Conservation (phyloP, 2,113 vertebrate genomes). For the Calypte anna region DNA sequence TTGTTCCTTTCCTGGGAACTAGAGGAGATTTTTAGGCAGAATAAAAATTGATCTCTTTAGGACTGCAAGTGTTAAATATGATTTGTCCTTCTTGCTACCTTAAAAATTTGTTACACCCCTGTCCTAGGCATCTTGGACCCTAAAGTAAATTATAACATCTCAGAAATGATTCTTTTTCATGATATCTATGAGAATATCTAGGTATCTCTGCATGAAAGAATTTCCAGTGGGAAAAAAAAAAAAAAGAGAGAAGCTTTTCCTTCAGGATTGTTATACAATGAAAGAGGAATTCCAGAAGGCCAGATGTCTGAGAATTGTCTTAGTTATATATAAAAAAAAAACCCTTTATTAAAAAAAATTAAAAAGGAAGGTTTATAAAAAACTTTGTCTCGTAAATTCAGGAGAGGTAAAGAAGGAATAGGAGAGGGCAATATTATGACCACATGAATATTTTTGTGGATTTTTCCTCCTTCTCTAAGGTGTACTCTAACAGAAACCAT, state of each 20-base stretch:
- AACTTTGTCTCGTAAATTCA: background rate
- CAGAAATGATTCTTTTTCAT: background rate
- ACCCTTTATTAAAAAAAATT: no score
- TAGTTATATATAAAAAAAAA: background rate
- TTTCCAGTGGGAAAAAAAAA: background rate
- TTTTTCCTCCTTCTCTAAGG: background rate
- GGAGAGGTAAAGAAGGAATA: background rate
- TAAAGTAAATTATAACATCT: conserved; percentile 13
- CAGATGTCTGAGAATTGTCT: background rate
- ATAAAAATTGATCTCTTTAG: background rate
- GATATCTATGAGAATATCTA: conserved; percentile 1
- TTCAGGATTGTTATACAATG: rapidly evolving
- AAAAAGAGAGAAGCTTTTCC: background rate
- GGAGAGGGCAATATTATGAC: background rate
- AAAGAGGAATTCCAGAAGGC: background rate
- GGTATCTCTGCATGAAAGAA: background rate
- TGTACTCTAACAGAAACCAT: background rate
- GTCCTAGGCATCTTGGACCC: background rate
- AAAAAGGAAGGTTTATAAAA: no score
- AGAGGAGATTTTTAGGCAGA: background rate
- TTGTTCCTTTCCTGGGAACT: conserved; percentile 41
- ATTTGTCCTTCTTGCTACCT: background rate
- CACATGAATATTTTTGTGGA: background rate
- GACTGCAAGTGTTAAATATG: background rate
- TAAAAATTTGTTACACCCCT: conserved; percentile 17